A percentile compares a stretch with the other conserved stretches of the same genome.
These are phyloP conservation scores for Propithecus perrieri DNA, from an alignment of 2,797 vertebrate genomes.

Conservation along the genomic window DNA sequence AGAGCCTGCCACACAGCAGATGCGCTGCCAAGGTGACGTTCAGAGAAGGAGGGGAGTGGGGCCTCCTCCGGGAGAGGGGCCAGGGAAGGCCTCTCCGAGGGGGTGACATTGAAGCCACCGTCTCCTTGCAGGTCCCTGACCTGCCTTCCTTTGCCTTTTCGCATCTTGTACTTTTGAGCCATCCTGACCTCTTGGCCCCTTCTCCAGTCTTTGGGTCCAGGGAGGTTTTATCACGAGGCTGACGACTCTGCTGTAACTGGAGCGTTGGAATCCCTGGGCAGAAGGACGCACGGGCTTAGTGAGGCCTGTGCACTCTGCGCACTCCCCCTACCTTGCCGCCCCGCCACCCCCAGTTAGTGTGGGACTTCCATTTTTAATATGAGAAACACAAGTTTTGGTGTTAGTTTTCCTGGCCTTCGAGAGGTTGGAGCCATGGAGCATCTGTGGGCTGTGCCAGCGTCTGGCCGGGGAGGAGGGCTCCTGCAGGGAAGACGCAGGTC, in stretches of 20 bases:
- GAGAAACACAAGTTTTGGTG: neutral
- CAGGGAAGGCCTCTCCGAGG: neutral
- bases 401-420: neutral
- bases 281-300: conserved; percentile 57
- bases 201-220: neutral
- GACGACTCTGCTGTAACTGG: conserved; percentile 22
- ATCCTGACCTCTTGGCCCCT: conserved; percentile 29
- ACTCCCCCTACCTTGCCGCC: fast-evolving
- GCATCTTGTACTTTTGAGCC: neutral
- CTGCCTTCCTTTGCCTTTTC: neutral
- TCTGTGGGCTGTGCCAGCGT: fast-evolving
- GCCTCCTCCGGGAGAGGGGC: fast-evolving
- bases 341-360: neutral
- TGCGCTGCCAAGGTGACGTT: fast-evolving
- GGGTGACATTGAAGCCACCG: neutral
- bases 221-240: neutral
- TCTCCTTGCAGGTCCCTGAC: neutral
- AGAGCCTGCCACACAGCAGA: neutral
- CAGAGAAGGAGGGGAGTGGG: neutral
- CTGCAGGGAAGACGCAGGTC: fast-evolving
- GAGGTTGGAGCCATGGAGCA: neutral
- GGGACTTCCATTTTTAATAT: neutral
- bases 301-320: neutral
- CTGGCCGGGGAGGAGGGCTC: neutral
- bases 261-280: conserved; percentile 34